A percentile compares a stretch with the other conserved stretches of the same genome.
phyloP scores from a whole-genome alignment of 2,888 invertebrate species.

The Bembecia ichneumoniformis region DNA sequence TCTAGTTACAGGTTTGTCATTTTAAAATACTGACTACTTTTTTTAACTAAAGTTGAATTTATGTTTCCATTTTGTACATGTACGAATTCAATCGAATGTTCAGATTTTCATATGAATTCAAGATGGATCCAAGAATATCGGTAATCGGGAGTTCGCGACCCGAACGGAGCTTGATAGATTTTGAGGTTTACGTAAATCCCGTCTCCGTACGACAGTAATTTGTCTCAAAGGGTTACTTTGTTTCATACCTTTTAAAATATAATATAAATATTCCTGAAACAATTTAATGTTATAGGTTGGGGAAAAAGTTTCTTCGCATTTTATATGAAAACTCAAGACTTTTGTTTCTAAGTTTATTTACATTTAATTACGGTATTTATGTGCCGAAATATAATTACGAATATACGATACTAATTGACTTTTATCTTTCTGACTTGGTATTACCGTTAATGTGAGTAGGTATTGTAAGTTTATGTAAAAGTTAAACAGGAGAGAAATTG shows the following conservation, averaged over 20 bases:
- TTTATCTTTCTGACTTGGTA: too few relatives aligned
- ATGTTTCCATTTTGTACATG: slow-evolving; percentile 6
- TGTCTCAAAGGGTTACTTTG: slow-evolving; percentile 24
- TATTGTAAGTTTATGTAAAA: too few relatives aligned
- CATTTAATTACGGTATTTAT: too few relatives aligned
- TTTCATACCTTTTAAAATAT: slow-evolving; percentile 17
- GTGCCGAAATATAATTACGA: too few relatives aligned
- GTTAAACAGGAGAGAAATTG: too few relatives aligned
- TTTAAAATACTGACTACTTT: neutral
- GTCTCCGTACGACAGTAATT: slow-evolving; percentile 25
- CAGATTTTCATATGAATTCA: slow-evolving; percentile 22
- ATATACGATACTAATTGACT: too few relatives aligned
- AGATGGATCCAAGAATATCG: slow-evolving; percentile 15
- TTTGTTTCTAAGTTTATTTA: too few relatives aligned
- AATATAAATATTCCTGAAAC: neutral
- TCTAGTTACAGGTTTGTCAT: too few relatives aligned
- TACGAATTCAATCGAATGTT: slow-evolving; percentile 22
- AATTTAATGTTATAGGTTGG: too few relatives aligned
- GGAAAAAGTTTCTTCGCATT: too few relatives aligned
- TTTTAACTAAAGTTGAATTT: neutral
- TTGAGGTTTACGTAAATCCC: slow-evolving; percentile 24
- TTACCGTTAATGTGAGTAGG: too few relatives aligned
- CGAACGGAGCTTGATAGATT: slow-evolving; percentile 18
- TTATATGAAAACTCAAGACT: too few relatives aligned
- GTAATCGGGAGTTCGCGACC: slow-evolving; percentile 14